Percentiles rank a stretch among this genome's conserved stretches.
These are phyloP conservation scores for Dysidea cf. avara DNA, from an alignment of 37 sponge, comb jelly and placozoan species.

Conservation along the genomic window DNA sequence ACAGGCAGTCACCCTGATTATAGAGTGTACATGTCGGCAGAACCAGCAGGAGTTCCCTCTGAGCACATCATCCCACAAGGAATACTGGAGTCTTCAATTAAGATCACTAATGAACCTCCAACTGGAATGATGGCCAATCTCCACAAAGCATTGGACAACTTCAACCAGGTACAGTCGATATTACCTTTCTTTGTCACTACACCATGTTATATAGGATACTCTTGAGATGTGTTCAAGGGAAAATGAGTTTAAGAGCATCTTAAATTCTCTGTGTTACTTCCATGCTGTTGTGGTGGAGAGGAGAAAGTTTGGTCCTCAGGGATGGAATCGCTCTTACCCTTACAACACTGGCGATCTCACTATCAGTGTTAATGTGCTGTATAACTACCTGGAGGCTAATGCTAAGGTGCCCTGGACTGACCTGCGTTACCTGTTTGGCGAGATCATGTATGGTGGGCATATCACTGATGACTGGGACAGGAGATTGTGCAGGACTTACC, in stretches of 20 bases:
- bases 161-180: conserved; percentile 70
- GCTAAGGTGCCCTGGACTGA: conserved; percentile 99
- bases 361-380: conserved; percentile 96
- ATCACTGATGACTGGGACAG: conserved; percentile 99
- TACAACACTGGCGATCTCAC: conserved; percentile 99
- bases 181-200: neutral
- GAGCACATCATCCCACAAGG: conserved; percentile 98
- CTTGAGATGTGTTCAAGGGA: conserved; percentile 97
- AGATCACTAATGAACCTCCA: conserved; percentile 99
- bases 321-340: conserved; percentile 97
- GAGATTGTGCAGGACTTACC: conserved; percentile 92
- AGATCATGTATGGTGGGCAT: conserved; percentile 99
- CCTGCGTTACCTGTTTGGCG: conserved; percentile 98
- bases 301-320: conserved; percentile 99
- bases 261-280: conserved; percentile 96
- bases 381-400: conserved; percentile 98
- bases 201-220: conserved; percentile 66
- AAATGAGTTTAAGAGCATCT: conserved; percentile 95
- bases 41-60: conserved; percentile 84
- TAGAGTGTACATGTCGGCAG: conserved; percentile 98
- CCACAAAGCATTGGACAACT: conserved; percentile 96
- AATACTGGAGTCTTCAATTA: conserved; percentile 92
- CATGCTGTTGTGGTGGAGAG: conserved; percentile 96
- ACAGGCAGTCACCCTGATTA: conserved; percentile 79
- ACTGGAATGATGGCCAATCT: conserved; percentile 98